Evolutionary conservation across 2,888 invertebrate genomes (phyloP).

Genomic region (Desoria tigrina): DNA sequence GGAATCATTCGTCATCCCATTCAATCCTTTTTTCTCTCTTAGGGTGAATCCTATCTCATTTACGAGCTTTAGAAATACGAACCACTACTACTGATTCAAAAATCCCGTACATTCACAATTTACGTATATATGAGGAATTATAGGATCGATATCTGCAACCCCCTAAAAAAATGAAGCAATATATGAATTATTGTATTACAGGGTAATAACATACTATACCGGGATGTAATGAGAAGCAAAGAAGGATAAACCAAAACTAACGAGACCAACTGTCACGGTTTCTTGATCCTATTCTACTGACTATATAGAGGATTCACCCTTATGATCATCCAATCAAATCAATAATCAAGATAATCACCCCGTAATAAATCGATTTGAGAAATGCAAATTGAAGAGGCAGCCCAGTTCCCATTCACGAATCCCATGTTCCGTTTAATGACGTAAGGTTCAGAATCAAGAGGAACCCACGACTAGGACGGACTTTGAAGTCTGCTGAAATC

Average conservation of each 20-base stretch:
- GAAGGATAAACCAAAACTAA: conserved; percentile 12
- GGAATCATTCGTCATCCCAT: conserved; percentile 42
- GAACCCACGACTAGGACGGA: too few relatives aligned
- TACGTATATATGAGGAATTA: neutral
- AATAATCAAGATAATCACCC: conserved; percentile 21
- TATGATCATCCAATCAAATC: conserved; percentile 21
- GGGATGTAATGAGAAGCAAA: neutral
- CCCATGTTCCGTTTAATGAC: conserved; percentile 3
- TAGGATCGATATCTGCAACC: neutral
- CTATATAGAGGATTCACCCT: neutral
- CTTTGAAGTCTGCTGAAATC: too few relatives aligned
- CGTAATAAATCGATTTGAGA: conserved; percentile 16
- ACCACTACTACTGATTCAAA: neutral
- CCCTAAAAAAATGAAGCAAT: neutral
- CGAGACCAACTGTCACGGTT: conserved; percentile 24
- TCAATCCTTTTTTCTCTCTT: conserved; percentile 23
- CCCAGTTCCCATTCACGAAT: conserved; percentile 4
- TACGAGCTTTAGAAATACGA: conserved; percentile 1
- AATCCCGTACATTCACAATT: neutral
- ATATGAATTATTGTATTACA: neutral
- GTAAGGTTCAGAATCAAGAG: neutral
- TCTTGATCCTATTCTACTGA: conserved; percentile 11
- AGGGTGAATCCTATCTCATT: neutral
- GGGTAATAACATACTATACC: too few relatives aligned
- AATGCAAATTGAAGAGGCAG: neutral